Conservation (phyloP, 1,140 invertebrate species). For the Portunus trituberculatus region DNA sequence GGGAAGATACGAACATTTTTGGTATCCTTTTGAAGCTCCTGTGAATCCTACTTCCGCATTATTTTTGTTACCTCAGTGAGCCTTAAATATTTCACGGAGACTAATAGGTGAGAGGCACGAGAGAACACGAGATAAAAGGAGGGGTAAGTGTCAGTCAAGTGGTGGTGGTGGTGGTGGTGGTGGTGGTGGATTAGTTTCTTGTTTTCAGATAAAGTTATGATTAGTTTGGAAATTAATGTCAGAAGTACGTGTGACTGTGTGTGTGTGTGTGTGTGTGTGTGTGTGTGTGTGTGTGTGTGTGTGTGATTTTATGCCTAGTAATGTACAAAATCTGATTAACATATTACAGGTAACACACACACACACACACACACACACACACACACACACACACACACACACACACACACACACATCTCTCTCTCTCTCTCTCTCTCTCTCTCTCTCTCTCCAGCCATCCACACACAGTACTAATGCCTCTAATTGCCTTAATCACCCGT, state of each 20-base stretch:
- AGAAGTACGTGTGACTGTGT: not conserved
- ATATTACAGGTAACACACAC: not conserved
- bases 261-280: slow-evolving; percentile 29
- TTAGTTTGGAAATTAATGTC: too few relatives aligned
- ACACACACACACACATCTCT: slow-evolving; percentile 8
- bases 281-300: slow-evolving; percentile 29
- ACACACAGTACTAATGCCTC: not conserved
- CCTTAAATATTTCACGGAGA: not conserved
- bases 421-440: not conserved
- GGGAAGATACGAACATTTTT: too few relatives aligned
- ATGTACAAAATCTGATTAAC: not conserved
- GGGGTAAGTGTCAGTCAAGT: not conserved
- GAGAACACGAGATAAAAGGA: not conserved
- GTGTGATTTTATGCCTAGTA: not conserved
- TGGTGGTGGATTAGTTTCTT: too few relatives aligned
- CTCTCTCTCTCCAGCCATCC: not conserved
- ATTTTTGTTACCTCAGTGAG: not conserved
- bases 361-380: slow-evolving; percentile 29
- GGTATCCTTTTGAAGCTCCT: too few relatives aligned
- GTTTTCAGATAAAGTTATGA: too few relatives aligned
- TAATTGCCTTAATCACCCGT: not conserved
- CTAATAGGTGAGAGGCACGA: not conserved
- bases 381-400: slow-evolving; percentile 29
- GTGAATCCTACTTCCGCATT: not conserved
- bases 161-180: too few relatives aligned